Evolutionary conservation across 2,888 invertebrate genomes (phyloP), one percentile per base, ranked within the genome.

Genomic region (Fissipunctia ypsillon): DNA sequence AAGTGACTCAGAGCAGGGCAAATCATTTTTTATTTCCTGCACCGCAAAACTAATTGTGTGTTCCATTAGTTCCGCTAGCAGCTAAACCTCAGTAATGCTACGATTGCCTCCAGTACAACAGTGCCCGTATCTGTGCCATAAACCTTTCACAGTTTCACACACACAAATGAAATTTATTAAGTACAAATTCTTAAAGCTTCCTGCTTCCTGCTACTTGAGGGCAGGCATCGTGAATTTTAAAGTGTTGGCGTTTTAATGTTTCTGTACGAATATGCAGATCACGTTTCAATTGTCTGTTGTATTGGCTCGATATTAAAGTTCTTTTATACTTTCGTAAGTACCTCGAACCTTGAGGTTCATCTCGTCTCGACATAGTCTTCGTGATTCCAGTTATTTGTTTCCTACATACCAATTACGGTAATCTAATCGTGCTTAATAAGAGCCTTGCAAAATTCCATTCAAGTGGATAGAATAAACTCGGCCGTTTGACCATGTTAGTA

Each of bases 1-100:
- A 89, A 90, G 86, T 95, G 94, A 95, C 86, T 94, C 94, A 94
- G 89, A 87, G 87, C 83, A 88, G 88, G 90, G 90, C 90, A 91
- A 93, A 94, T 94, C 89, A 93, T 95, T 93, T 92, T 90, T 92
- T 90, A 91, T 91, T 95, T 95, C 95, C 95, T 93, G 94, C 86
- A 86, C 89, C 85, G 88, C 90, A 86, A 89, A 80, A 91, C 90
- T 94, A 94, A 95, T 95, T 94, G 91, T 93, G 85, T 87, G 89
- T 88, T 88, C 89, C 84, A 95, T 95, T 95, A 94, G 95, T 95
- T 95, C 94, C 94, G 92, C 92, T 87, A 94, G 90, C 84, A 86
- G 86, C 89, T 90, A 93, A 92, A 93, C 91, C 91, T 90, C 85
- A 76, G 85, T 85, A 86, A 88, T 90, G 89, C 84, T 87, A 88